These are phyloP conservation scores for Kryptolebias ocellatus DNA, from an alignment of 2,797 vertebrate genomes.

Conservation along the genomic window DNA sequence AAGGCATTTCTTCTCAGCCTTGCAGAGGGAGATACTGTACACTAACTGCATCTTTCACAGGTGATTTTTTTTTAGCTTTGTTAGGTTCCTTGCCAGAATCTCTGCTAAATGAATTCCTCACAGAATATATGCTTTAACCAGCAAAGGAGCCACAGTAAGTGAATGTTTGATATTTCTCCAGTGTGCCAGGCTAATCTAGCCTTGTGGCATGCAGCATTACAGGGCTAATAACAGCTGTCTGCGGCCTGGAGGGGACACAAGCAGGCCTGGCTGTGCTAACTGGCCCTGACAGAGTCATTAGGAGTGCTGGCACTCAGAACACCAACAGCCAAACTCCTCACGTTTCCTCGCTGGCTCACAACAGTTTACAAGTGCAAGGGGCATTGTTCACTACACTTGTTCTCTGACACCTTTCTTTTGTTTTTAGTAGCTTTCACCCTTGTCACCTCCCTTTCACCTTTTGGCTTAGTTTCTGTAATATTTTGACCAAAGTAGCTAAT, in stretches of 20 bases:
- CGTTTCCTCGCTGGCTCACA: conserved; percentile 66
- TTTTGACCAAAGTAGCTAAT: conserved; percentile 43
- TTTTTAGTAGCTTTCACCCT: conserved; percentile 42
- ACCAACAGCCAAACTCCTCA: conserved; percentile 73
- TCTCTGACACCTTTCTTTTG: conserved; percentile 65
- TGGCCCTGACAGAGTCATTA: conserved; percentile 87
- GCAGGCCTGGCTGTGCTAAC: conserved; percentile 77
- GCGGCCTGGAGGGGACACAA: conserved; percentile 77
- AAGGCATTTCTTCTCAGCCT: neutral
- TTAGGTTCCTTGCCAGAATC: conserved; percentile 62
- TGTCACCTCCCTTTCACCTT: conserved; percentile 54
- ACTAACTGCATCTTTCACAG: conserved; percentile 29
- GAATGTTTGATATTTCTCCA: conserved; percentile 79
- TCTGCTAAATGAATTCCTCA: conserved; percentile 63
- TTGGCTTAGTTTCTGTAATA: conserved; percentile 40
- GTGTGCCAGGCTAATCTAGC: conserved; percentile 82
- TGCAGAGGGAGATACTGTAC: conserved; percentile 43
- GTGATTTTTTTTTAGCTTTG: conserved; percentile 35
- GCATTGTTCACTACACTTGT: conserved; percentile 68
- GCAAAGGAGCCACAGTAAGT: conserved; percentile 69
- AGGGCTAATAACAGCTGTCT: conserved; percentile 87
- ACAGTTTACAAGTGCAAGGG: conserved; percentile 62
- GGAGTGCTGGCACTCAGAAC: conserved; percentile 80
- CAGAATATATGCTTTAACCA: conserved; percentile 60
- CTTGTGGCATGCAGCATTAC: conserved; percentile 84